A percentile compares a stretch with the other conserved stretches of the same genome.
phyloP scores from a whole-genome alignment of 2,113 vertebrate species.

The Vidua chalybeata region DNA sequence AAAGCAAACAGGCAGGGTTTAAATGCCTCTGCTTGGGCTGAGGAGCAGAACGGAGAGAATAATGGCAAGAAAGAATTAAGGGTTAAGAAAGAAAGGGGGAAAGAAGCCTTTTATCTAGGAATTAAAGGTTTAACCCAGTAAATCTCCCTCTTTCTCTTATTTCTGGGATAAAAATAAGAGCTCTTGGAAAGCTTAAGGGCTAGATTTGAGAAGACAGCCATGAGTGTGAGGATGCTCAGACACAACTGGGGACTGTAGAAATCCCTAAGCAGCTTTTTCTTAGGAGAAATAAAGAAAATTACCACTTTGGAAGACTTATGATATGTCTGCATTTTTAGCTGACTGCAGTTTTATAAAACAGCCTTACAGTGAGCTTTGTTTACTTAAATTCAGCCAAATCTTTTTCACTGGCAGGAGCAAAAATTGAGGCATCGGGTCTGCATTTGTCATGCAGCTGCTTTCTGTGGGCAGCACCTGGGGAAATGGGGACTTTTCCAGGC shows the following conservation, averaged over 20 bases:
- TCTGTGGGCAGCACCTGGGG: background rate
- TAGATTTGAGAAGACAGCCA: background rate
- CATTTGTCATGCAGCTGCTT: background rate
- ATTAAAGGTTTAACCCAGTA: slow-evolving; percentile 48
- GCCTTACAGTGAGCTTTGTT: background rate
- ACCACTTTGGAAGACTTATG: background rate
- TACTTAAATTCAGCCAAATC: background rate
- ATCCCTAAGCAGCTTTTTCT: slow-evolving; percentile 35
- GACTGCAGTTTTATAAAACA: background rate
- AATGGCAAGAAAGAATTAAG: background rate
- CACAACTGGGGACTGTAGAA: background rate
- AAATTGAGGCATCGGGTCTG: background rate
- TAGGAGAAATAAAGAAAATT: background rate
- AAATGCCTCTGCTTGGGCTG: background rate
- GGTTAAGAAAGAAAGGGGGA: background rate
- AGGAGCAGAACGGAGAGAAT: background rate
- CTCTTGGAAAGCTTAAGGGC: slow-evolving; percentile 28
- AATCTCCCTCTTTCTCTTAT: slow-evolving; percentile 26
- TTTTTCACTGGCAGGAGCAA: background rate
- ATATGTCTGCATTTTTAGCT: background rate
- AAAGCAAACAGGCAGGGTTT: background rate
- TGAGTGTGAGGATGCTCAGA: slow-evolving; percentile 13
- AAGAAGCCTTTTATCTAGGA: background rate
- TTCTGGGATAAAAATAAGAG: slow-evolving; percentile 43
- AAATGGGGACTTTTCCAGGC: background rate